Conservation (phyloP, 2,113 vertebrate genomes). For the Scartelaos histophorus region DNA sequence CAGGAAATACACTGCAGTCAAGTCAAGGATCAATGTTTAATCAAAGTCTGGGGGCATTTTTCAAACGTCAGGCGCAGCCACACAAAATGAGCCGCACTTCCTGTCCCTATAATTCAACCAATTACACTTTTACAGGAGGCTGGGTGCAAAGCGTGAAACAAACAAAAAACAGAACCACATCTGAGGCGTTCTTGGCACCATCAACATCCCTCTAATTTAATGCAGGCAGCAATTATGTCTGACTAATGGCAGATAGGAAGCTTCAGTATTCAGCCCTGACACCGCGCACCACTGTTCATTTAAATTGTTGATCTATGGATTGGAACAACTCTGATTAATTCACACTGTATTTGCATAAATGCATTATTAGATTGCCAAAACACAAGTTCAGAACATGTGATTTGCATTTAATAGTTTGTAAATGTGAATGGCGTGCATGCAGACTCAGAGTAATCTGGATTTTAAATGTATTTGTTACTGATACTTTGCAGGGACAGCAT, state of each 20-base stretch:
- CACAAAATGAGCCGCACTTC: slow-evolving; percentile 19
- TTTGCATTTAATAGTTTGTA: neutral
- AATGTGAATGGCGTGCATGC: slow-evolving; percentile 12
- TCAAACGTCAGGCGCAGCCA: slow-evolving; percentile 35
- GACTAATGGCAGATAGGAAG: slow-evolving; percentile 44
- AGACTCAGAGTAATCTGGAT: neutral
- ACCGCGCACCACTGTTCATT: slow-evolving; percentile 41
- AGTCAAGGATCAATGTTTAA: slow-evolving; percentile 51
- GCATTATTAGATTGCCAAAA: slow-evolving; percentile 36
- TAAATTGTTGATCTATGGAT: slow-evolving; percentile 42
- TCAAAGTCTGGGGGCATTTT: slow-evolving; percentile 32
- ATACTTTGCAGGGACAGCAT: too few species aligned
- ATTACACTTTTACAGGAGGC: slow-evolving; percentile 19
- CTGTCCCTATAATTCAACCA: slow-evolving; percentile 29
- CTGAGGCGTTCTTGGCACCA: slow-evolving; percentile 26
- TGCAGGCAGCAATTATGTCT: slow-evolving; percentile 50
- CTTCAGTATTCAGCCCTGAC: slow-evolving; percentile 41
- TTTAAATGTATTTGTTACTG: neutral
- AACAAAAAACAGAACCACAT: slow-evolving; percentile 21
- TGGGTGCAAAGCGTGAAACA: slow-evolving; percentile 18
- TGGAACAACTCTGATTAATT: slow-evolving; percentile 52
- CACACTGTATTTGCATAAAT: slow-evolving; percentile 49
- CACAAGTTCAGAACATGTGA: slow-evolving; percentile 19
- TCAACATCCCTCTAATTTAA: slow-evolving; percentile 49
- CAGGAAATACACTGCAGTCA: slow-evolving; percentile 25